These are phyloP conservation scores for Palythoa caribaeorum DNA, from an alignment of 92 coral and sea anemone species.

Conservation along the genomic window DNA sequence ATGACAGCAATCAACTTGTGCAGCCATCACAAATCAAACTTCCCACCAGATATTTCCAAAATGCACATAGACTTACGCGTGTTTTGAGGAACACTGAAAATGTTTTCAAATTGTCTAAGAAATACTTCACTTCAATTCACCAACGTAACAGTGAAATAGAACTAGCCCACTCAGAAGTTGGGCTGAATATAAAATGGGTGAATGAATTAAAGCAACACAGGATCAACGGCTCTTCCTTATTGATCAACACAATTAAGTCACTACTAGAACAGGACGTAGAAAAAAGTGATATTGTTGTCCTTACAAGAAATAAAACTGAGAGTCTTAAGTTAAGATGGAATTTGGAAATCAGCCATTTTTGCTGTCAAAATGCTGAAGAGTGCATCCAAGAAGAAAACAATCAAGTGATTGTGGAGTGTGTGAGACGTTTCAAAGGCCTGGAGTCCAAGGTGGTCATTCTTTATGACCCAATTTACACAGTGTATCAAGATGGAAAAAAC, in stretches of 20 bases:
- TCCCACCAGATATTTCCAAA: neutral
- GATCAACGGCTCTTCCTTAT: neutral
- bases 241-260: neutral
- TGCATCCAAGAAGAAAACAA: neutral
- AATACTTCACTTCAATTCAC: slow-evolving; percentile 32
- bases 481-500: neutral
- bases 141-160: neutral
- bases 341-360: neutral
- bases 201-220: neutral
- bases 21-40: slow-evolving; percentile 15
- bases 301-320: neutral
- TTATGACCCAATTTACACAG: no score
- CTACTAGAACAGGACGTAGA: slow-evolving; percentile 1
- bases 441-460: slow-evolving; percentile 11
- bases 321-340: neutral
- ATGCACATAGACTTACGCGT: slow-evolving; percentile 14
- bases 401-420: slow-evolving; percentile 50
- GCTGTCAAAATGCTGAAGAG: slow-evolving; percentile 37
- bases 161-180: no score
- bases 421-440: slow-evolving; percentile 69
- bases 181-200: slow-evolving; percentile 32
- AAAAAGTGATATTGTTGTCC: slow-evolving; percentile 48
- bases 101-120: slow-evolving; percentile 16
- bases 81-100: slow-evolving; percentile 52
- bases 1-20: slow-evolving; percentile 3